A percentile compares a stretch with the other conserved stretches of the same genome.
Conservation (phyloP, 2,113 vertebrate genomes). For the Tauraco erythrolophus region DNA sequence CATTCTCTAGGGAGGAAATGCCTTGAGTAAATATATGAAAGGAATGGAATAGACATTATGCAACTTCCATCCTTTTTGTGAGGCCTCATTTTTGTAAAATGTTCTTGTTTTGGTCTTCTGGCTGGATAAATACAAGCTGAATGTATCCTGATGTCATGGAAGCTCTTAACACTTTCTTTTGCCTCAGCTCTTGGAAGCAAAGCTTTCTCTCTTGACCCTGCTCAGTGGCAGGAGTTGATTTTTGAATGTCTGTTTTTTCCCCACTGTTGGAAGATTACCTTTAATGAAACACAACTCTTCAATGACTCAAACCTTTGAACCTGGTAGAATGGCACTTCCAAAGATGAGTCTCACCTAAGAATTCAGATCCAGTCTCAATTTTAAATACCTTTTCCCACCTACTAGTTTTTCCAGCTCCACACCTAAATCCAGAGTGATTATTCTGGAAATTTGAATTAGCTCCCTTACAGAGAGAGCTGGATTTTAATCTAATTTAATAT, state of each 20-base stretch:
- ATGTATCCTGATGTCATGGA: slow-evolving; percentile 12
- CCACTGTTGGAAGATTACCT: neutral
- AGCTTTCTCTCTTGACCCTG: neutral
- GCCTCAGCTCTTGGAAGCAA: neutral
- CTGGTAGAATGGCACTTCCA: neutral
- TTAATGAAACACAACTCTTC: neutral
- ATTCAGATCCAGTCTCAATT: neutral
- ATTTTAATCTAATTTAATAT: neutral
- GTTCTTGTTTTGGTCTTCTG: slow-evolving; percentile 17
- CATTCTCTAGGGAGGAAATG: slow-evolving; percentile 53
- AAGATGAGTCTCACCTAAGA: neutral
- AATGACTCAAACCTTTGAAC: neutral
- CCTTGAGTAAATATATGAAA: slow-evolving; percentile 43
- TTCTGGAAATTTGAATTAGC: neutral
- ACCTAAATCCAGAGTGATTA: neutral
- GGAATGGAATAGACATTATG: slow-evolving; percentile 46
- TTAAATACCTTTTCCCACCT: neutral
- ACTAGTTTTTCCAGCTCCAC: neutral
- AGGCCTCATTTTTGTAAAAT: slow-evolving; percentile 13
- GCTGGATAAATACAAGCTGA: neutral
- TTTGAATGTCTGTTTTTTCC: neutral
- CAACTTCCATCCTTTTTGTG: neutral
- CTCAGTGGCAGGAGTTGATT: neutral
- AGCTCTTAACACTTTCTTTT: neutral
- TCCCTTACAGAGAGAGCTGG: neutral